Conservation (phyloP, 2,113 vertebrate species). For the Aphyosemion australe region DNA sequence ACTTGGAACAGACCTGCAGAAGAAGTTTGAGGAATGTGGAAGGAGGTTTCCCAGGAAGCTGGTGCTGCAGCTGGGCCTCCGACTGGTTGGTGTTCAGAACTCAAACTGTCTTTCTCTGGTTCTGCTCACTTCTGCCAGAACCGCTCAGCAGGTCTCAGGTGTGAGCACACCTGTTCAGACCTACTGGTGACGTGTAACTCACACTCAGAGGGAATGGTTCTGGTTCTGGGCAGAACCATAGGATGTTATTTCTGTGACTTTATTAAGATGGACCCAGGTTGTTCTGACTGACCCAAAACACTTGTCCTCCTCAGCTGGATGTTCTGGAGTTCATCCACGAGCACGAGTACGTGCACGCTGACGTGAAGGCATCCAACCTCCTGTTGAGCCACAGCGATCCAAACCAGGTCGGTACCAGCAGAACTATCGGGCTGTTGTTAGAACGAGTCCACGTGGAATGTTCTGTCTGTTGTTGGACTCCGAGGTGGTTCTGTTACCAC, state of each 20-base stretch:
- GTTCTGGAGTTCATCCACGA: slow-evolving; percentile 93
- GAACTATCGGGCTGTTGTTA: not conserved
- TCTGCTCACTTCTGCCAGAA: too few species aligned
- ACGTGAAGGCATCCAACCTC: slow-evolving; percentile 96
- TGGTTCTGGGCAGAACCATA: too few species aligned
- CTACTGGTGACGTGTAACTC: too few species aligned
- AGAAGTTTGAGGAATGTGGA: slow-evolving; percentile 87
- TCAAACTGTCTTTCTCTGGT: too few species aligned
- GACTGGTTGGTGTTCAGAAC: slow-evolving; percentile 91
- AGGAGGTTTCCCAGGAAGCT: slow-evolving; percentile 88
- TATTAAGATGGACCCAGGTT: too few species aligned
- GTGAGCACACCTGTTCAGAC: too few species aligned
- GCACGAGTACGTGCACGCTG: slow-evolving; percentile 95
- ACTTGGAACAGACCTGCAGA: slow-evolving; percentile 94
- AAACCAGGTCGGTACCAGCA: slow-evolving; percentile 85
- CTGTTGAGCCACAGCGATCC: slow-evolving; percentile 88
- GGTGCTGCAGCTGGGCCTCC: slow-evolving; percentile 90
- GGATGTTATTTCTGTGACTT: too few species aligned
- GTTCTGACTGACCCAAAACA: not conserved
- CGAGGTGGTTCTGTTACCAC: not conserved
- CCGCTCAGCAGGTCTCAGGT: too few species aligned
- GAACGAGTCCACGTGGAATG: too few species aligned
- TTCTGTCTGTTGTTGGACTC: not conserved
- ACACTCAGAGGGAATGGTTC: too few species aligned
- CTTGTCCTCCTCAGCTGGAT: slow-evolving; percentile 81